These are phyloP conservation scores for Aratinga solstitialis DNA, from an alignment of 2,797 vertebrate genomes.

Conservation along the genomic window DNA sequence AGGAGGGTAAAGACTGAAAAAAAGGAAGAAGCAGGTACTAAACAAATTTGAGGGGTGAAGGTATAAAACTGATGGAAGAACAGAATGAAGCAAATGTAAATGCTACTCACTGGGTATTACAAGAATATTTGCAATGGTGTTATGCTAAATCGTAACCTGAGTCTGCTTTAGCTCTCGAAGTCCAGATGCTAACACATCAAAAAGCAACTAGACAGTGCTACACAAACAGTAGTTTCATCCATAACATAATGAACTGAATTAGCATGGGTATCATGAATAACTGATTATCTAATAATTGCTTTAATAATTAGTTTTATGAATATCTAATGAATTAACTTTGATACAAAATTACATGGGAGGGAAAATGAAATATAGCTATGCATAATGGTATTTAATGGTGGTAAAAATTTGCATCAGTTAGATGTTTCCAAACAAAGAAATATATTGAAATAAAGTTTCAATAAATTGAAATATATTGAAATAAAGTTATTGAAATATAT, in stretches of 20 bases:
- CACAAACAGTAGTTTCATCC: neutral
- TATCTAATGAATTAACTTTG: neutral
- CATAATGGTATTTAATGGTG: neutral
- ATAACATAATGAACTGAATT: neutral
- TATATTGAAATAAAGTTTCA: neutral
- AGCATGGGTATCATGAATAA: neutral
- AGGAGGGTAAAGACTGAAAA: neutral
- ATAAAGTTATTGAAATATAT: neutral
- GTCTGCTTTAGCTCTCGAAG: neutral
- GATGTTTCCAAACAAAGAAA: neutral
- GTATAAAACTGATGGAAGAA: neutral
- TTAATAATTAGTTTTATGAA: neutral
- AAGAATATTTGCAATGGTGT: neutral
- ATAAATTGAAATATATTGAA: neutral
- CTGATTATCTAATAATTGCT: neutral
- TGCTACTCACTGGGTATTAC: neutral
- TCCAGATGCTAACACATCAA: neutral
- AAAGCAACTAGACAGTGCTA: neutral
- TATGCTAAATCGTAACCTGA: neutral
- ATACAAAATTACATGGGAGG: neutral
- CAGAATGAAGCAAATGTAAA: neutral
- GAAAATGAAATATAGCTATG: neutral
- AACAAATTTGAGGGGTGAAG: neutral
- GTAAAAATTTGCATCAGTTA: neutral
- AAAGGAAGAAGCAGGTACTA: neutral